phyloP scores from a whole-genome alignment of 2,797 vertebrate genomes.

The Taenioides sp. region DNA sequence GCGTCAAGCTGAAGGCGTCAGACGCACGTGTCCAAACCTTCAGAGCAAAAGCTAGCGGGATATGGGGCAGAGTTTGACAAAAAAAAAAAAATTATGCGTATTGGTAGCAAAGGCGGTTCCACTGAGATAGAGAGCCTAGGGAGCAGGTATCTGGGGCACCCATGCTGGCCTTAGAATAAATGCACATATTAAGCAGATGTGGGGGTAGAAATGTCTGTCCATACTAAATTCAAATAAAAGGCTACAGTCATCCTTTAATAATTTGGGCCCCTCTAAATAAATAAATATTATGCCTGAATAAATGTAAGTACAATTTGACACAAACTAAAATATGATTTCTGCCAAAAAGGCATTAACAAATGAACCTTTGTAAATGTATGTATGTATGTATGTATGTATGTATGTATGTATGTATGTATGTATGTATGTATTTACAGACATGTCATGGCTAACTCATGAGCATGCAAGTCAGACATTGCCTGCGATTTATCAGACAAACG shows the following conservation, averaged over 20 bases:
- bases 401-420: too few relatives aligned
- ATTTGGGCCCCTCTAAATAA: neutral
- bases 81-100: neutral
- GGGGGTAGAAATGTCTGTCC: neutral
- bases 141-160: neutral
- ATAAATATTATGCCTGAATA: neutral
- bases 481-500: neutral
- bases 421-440: too few relatives aligned
- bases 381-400: too few relatives aligned
- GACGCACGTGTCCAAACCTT: slow-evolving; percentile 32
- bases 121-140: neutral
- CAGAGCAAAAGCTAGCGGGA: slow-evolving; percentile 59
- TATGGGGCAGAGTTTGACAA: neutral
- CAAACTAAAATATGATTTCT: neutral
- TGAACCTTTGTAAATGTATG: too few relatives aligned
- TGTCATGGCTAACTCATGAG: too few relatives aligned
- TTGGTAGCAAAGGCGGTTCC: neutral
- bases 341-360: too few relatives aligned
- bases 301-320: too few relatives aligned
- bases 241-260: neutral
- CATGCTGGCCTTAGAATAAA: neutral
- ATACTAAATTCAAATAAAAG: neutral
- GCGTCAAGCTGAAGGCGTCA: slow-evolving; percentile 45
- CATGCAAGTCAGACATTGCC: neutral
- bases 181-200: slow-evolving; percentile 1